Evolutionary conservation across 1,140 invertebrate genomes (phyloP).

Genomic region (Solenopsis invicta): DNA sequence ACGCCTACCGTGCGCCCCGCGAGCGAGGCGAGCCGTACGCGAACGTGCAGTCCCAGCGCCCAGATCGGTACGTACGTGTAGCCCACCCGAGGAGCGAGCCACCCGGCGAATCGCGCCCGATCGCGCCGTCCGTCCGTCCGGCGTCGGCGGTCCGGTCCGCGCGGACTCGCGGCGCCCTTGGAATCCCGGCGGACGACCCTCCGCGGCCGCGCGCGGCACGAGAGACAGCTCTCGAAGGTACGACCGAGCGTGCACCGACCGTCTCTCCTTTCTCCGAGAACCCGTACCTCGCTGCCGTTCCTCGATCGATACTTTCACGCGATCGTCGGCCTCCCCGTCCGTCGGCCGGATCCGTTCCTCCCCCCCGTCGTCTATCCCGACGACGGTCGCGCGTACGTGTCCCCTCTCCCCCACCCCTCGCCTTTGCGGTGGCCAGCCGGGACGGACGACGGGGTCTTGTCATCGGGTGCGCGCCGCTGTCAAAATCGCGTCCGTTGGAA

Average conservation of each 20-base stretch:
- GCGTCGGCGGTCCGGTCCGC: no score
- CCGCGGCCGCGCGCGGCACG: not conserved
- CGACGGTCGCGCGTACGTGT: not conserved
- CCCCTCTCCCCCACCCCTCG: not conserved
- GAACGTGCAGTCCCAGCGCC: constrained; percentile 68
- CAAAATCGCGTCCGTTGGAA: constrained; percentile 63
- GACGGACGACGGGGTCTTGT: constrained; percentile 30
- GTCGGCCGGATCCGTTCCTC: not conserved
- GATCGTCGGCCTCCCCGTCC: constrained; percentile 6
- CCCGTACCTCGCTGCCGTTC: no score
- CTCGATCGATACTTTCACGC: not conserved
- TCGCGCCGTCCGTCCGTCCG: no score
- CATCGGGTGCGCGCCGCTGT: constrained; percentile 57
- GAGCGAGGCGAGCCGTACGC: constrained; percentile 76
- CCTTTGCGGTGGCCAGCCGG: not conserved
- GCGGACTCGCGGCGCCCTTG: not conserved
- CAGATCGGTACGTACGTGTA: constrained; percentile 82
- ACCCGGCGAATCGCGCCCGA: no score
- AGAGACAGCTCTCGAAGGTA: not conserved
- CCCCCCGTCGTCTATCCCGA: no score
- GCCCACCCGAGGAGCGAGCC: no score
- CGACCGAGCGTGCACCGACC: no score
- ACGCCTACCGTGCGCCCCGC: constrained; percentile 77
- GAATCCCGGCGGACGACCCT: not conserved
- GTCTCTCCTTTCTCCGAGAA: no score